Conservation (phyloP, 2,888 invertebrate species). For the Theodoxus fluviatilis region DNA sequence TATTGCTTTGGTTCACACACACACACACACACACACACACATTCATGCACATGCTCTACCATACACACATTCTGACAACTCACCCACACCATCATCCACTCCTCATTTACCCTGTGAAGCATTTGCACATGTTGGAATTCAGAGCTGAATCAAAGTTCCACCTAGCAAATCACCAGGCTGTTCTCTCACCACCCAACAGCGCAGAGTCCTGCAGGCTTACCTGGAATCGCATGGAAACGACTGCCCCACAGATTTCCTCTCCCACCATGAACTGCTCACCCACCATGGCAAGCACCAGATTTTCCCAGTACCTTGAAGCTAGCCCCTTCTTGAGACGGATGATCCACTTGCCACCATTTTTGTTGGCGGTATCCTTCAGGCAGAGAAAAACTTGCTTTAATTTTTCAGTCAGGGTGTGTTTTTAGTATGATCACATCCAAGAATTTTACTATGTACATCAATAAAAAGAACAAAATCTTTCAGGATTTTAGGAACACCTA, state of each 20-base stretch:
- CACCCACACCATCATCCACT: not conserved
- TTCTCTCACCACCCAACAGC: no score
- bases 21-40: not conserved
- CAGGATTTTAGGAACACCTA: no score
- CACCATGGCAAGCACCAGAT: constrained; percentile 95
- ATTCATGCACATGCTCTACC: not conserved
- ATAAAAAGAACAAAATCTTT: no score
- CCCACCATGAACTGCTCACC: constrained; percentile 99
- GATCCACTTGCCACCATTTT: constrained; percentile 97
- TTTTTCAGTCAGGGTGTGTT: no score
- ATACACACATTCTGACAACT: not conserved
- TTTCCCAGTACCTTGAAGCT: constrained; percentile 97
- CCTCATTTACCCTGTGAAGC: not conserved
- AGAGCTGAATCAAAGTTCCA: no score
- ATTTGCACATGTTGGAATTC: not conserved
- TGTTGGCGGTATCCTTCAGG: constrained; percentile 93
- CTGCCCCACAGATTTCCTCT: constrained; percentile 97
- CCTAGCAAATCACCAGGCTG: no score
- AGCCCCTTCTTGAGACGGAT: constrained; percentile 91
- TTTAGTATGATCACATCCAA: no score
- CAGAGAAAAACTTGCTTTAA: no score
- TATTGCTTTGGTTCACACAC: not conserved
- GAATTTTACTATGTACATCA: no score
- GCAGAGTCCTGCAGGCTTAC: constrained; percentile 67
- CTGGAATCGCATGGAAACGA: constrained; percentile 92